Base-by-base conservation (phyloP, 2,797 vertebrate species). In the Semaprochilodus insignis region DNA sequence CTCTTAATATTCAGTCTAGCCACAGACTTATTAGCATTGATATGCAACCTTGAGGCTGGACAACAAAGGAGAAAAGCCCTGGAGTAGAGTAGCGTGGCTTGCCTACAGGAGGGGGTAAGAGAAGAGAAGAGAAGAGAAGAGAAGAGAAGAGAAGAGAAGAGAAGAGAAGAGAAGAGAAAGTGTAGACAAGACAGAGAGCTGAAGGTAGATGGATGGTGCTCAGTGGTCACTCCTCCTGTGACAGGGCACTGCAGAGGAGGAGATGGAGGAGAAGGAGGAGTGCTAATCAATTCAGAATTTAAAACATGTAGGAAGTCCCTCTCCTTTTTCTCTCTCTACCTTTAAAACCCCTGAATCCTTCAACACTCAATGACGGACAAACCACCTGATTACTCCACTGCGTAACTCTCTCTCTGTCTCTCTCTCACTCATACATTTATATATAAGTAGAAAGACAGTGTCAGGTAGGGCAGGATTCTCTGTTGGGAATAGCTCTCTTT, bases 31-130 rank as follows among this genome's bases (percentile, higher is more conserved):
- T 93, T 93, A 93, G 90, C 92, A 93, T 90, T 92, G 91, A 94
- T 92, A 91, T 93, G 91, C 93, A 93, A 94, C 93, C 94, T 94
- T 94, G 92, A 89, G 90, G 92, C 91, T 88, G 80, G 85, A 87
- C 84, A 88, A 85, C 85, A 83, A 85, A 88, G 85, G 81, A 87
- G 81, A 85, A 86, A 67, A 82, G 54, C 75, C 80, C 82, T 85
- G 79, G 84, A 83, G 86, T 83, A 82, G 77, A 80, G 74, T 77
- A 62, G 72, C 78, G 63, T 83, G 78, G 71, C 66, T 63, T 72
- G 36, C 36, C 69, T 82, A 51, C 31, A 73, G 52, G 72, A 81
- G 54, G 65, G 62, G 71, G 62, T 59, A 63, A 19, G 31, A 67
- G 2, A 6, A 67, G 65, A 21, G 21, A 7, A 67, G 16, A 36